These are phyloP conservation scores for Trogon melanurus DNA, from an alignment of 2,113 vertebrate species.

Conservation along the genomic window DNA sequence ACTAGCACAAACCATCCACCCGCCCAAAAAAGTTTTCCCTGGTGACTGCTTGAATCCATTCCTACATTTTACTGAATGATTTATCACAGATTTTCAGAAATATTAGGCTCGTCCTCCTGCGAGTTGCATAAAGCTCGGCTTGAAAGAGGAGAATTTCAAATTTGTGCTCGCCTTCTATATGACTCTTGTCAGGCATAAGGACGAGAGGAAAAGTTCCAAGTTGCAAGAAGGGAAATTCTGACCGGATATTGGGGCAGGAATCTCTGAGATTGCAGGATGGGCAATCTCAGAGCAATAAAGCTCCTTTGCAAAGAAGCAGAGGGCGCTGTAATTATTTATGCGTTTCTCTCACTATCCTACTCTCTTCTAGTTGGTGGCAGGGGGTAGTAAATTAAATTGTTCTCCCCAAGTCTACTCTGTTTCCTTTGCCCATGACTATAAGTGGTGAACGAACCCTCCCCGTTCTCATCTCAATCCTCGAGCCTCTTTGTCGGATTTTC, in stretches of 20 bases:
- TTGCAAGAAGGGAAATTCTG: not conserved
- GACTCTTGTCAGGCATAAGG: no score
- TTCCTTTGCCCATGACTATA: no score
- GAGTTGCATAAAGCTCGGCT: not conserved
- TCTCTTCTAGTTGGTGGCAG: no score
- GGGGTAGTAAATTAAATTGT: no score
- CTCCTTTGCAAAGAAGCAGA: no score
- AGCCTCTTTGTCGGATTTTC: no score
- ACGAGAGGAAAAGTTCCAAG: not conserved
- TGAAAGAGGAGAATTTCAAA: not conserved
- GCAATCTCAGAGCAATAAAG: not conserved
- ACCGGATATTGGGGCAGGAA: not conserved
- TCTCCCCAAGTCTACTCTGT: no score
- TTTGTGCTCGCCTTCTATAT: fast-evolving
- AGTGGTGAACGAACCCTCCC: no score
- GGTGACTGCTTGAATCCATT: not conserved
- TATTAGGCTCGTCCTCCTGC: not conserved
- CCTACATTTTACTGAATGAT: not conserved
- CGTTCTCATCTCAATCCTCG: no score
- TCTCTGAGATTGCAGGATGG: not conserved
- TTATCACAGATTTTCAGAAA: not conserved
- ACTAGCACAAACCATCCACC: not conserved
- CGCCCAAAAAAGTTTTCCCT: not conserved
- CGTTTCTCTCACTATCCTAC: no score
- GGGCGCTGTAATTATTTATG: no score